Conservation (phyloP, 1,140 invertebrate species). For the Caerostris darwini region DNA sequence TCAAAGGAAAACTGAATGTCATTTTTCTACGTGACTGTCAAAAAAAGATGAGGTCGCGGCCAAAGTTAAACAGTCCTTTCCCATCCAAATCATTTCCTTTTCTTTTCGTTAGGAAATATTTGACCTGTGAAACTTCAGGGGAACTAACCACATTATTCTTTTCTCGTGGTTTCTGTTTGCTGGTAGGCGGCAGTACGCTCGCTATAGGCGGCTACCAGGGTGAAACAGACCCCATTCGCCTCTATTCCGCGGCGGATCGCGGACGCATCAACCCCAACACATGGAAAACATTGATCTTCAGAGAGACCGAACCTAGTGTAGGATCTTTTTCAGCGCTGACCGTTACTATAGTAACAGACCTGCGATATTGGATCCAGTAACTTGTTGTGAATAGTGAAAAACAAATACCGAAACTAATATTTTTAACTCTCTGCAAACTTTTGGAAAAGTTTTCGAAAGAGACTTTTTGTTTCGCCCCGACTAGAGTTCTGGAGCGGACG, state of each 20-base stretch:
- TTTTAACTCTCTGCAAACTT: not conserved
- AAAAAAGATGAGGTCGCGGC: not conserved
- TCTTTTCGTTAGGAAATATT: conserved; percentile 47
- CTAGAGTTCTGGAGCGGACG: not conserved
- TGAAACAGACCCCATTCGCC: conserved; percentile 23
- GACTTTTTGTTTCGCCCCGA: conserved; percentile 1
- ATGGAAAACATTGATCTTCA: conserved; percentile 32
- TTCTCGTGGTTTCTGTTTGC: conserved; percentile 23
- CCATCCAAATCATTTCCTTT: conserved; percentile 36
- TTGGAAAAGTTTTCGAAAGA: not conserved
- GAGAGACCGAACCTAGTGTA: not conserved
- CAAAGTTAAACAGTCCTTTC: conserved; percentile 28
- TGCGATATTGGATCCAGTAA: conserved; percentile 12
- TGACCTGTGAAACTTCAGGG: conserved; percentile 50
- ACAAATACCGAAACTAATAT: not conserved
- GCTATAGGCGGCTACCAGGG: conserved; percentile 25
- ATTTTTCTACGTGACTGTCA: not conserved
- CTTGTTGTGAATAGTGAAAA: conserved; percentile 11
- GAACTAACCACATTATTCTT: conserved; percentile 40
- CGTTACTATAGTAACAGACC: conserved; percentile 19
- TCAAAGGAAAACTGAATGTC: not conserved
- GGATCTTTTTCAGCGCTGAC: not conserved
- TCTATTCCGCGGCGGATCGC: conserved; percentile 19
- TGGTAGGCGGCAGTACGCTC: conserved; percentile 51
- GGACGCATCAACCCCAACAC: conserved; percentile 18